Base-by-base conservation (phyloP, 2,113 vertebrate genomes). In the Siniperca knerii region DNA sequence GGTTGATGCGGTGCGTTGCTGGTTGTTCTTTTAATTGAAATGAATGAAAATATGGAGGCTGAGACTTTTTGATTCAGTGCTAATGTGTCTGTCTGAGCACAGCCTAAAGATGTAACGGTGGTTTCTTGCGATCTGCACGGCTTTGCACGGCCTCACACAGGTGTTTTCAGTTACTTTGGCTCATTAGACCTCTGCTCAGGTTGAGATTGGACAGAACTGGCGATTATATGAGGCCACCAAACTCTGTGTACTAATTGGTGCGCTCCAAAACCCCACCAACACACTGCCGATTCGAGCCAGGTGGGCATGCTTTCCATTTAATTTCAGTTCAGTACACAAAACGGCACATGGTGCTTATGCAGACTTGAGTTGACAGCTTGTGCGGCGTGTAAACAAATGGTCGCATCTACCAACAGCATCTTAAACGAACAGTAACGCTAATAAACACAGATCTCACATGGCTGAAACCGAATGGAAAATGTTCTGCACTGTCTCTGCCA, bases 131-230 rank as follows among this genome's bases (percentile, higher is more conserved):
- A 46, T 35, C 10, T 72, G 23, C 7, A 1, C 8, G 7, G 6
- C 71, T 33, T 55, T 60, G 48, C 20, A 6, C 4, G 37, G 73
- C 60, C 82, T 23, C 42, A 25, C 48, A 23, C 90, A 88, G 85
- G 52, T 93, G 92, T 83, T 92, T 90, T 21, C 67, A 73, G 25
- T 92, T 92, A 85, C 60, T 55, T 0, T 1, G 35, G 81, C 76
- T 89, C 70, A 65, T 88, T 91, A 87, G 60, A 40, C 55, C 23
- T 42, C 42, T 18, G 44, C 80, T 75, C 70, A 57, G 79, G 66
- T 85, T 61, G 52, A 69, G 11, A 62, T 8, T 25, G 42, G 58
- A 77, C 70, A 58, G 69, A 68, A 35, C 50, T 15, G 21, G 4
- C 15, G 70, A 82, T 85, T 68, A 86, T 77, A 71, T 57, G 67